These are phyloP conservation scores for Ophiothrix spiculata DNA, from an alignment of 35 echinoderm and acorn worm species.

Conservation along the genomic window DNA sequence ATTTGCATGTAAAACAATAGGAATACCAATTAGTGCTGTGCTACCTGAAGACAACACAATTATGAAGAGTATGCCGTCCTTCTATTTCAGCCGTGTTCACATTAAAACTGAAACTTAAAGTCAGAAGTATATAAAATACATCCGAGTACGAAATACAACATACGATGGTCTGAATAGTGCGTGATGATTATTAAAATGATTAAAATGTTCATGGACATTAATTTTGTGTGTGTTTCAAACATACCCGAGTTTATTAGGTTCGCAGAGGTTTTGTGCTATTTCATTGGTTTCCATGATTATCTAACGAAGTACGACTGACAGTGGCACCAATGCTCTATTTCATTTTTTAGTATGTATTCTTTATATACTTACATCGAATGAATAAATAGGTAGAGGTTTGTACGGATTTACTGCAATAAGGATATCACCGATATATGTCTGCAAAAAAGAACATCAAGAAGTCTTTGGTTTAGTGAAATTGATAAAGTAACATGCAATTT, in stretches of 20 bases:
- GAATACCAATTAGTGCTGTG: too few relatives aligned
- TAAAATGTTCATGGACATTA: neutral
- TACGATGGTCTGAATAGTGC: neutral
- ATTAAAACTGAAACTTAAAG: too few relatives aligned
- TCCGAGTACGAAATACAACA: neutral
- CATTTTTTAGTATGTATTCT: neutral
- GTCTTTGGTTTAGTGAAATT: neutral
- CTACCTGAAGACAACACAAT: too few relatives aligned
- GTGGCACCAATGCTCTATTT: too few relatives aligned
- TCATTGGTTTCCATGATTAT: neutral
- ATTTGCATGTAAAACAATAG: too few relatives aligned
- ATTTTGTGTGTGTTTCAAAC: too few relatives aligned
- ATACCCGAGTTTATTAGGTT: neutral
- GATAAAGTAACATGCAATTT: neutral
- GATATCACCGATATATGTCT: constrained; percentile 99
- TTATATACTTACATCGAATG: constrained; percentile 60
- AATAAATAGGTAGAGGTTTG: constrained; percentile 77
- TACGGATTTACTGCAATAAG: constrained; percentile 92
- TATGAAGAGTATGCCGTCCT: too few relatives aligned
- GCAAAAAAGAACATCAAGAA: constrained; percentile 19
- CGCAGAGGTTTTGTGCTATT: too few relatives aligned
- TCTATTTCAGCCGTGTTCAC: too few relatives aligned
- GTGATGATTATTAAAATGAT: neutral
- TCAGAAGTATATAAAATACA: neutral
- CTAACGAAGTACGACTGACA: neutral